Conservation (phyloP, 2,113 vertebrate genomes). For the Scopus umbretta region DNA sequence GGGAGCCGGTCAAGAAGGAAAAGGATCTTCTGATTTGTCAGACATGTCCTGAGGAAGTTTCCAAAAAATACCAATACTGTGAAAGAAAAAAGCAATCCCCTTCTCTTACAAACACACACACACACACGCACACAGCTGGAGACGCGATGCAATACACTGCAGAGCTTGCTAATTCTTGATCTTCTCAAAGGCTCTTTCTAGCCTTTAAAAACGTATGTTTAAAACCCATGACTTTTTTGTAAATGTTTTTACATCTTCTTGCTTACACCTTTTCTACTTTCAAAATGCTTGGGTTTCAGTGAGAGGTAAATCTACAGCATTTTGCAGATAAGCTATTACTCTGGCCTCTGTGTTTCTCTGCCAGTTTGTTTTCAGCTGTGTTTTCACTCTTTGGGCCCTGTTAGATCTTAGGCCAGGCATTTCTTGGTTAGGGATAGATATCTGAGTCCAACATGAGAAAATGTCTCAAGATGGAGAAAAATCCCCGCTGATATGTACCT, state of each 20-base stretch:
- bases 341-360: background rate
- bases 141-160: rapidly evolving
- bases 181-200: background rate
- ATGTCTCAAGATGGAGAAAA: slow-evolving; percentile 2
- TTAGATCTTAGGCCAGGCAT: background rate
- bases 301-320: background rate
- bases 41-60: background rate
- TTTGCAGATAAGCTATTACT: slow-evolving; percentile 4
- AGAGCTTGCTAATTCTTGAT: background rate
- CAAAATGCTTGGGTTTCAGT: background rate
- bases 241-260: background rate
- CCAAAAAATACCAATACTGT: background rate
- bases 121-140: background rate
- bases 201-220: background rate
- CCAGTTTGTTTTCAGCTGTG: background rate
- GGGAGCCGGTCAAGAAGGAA: background rate
- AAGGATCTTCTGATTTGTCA: background rate
- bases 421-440: slow-evolving; percentile 23
- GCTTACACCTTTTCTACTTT: background rate
- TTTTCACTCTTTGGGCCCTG: background rate
- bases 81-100: background rate
- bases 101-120: background rate
- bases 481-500: background rate
- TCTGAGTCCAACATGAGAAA: background rate
- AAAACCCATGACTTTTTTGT: background rate